These are phyloP conservation scores for Ceryle rudis DNA, from an alignment of 2,797 vertebrate species.

Conservation along the genomic window DNA sequence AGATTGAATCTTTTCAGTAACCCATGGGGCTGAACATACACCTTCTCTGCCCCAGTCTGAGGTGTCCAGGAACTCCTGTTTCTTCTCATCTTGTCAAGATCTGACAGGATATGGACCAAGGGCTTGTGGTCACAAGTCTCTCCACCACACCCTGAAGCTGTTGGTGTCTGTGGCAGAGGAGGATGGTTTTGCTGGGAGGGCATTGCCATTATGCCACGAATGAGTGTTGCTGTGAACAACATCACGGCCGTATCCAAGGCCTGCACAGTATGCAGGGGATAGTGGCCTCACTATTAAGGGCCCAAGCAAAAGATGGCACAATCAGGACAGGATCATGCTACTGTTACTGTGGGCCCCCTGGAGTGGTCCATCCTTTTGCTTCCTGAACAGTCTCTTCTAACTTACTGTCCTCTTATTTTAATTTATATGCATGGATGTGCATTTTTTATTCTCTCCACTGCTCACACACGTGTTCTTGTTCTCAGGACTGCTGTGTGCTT, in stretches of 20 bases:
- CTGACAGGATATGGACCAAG: background rate
- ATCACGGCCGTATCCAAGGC: background rate
- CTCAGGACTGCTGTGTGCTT: background rate
- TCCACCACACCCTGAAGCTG: background rate
- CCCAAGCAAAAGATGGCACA: background rate
- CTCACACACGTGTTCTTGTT: background rate
- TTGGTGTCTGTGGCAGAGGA: background rate
- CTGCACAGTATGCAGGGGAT: rapidly evolving
- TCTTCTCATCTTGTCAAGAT: background rate
- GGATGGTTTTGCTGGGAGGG: background rate
- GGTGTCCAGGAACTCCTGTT: background rate
- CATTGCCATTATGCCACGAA: background rate
- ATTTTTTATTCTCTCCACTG: background rate
- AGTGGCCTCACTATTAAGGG: background rate
- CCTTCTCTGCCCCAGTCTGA: background rate
- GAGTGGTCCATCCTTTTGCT: background rate
- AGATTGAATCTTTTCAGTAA: background rate
- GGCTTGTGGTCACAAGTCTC: rapidly evolving
- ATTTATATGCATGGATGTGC: background rate
- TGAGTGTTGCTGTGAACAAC: background rate
- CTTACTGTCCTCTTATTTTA: background rate
- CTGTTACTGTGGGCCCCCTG: background rate
- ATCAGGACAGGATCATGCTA: background rate
- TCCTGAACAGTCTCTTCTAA: background rate
- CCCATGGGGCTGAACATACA: background rate